These are phyloP conservation scores for Aspidoscelis tigris DNA, from an alignment of 2,113 vertebrate genomes.

Conservation along the genomic window DNA sequence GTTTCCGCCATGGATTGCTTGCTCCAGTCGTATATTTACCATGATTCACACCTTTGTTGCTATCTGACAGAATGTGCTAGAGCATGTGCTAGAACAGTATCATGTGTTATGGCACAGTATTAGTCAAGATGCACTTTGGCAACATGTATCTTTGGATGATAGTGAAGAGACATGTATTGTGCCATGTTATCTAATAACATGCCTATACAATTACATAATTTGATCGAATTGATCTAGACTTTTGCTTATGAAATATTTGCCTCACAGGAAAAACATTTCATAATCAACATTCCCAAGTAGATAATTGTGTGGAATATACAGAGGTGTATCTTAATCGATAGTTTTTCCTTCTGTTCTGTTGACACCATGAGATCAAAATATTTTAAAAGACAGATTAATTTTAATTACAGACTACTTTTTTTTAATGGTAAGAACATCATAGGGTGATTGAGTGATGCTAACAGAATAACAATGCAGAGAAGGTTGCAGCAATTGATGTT, in stretches of 20 bases:
- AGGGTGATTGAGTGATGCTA: not conserved
- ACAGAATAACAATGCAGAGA: not conserved
- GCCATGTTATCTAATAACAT: not conserved
- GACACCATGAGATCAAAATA: not conserved
- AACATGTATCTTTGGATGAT: not conserved
- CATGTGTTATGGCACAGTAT: not conserved
- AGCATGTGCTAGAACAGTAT: constrained; percentile 1
- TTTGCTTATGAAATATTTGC: constrained; percentile 5
- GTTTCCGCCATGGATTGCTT: not conserved
- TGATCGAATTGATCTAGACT: not conserved
- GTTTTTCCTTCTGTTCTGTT: not conserved
- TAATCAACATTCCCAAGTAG: not conserved
- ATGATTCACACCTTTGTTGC: not conserved
- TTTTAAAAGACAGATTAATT: not conserved
- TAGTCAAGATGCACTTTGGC: not conserved
- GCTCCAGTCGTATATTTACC: not conserved
- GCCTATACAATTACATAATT: not conserved
- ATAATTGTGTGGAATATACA: not conserved
- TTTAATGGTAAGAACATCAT: not conserved
- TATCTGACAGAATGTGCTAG: not conserved
- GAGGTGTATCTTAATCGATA: not conserved
- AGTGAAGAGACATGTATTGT: not conserved
- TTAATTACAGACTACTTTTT: too few relatives aligned
- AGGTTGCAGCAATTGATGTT: not conserved
- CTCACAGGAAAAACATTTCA: constrained; percentile 18